phyloP scores from a whole-genome alignment of 2,888 invertebrate species.

The Alsophila aescularia region DNA sequence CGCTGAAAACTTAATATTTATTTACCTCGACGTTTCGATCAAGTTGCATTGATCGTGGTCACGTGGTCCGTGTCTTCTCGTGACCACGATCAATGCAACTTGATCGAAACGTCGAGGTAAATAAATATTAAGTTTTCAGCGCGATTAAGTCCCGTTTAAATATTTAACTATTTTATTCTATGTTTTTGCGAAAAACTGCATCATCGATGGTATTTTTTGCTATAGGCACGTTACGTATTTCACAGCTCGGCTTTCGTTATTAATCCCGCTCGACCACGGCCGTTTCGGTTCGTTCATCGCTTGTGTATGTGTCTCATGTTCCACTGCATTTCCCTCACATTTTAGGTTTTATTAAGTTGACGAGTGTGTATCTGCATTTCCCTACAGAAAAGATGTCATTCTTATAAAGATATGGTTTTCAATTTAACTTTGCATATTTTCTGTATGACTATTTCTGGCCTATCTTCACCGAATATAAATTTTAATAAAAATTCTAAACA shows the following conservation, averaged over 20 bases:
- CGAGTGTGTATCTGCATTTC: slow-evolving; percentile 19
- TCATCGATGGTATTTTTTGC: slow-evolving; percentile 23
- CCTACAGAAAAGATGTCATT: not conserved
- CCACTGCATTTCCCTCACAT: slow-evolving; percentile 35
- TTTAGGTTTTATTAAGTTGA: slow-evolving; percentile 13
- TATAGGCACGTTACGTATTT: slow-evolving; percentile 48
- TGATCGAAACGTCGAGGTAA: too few relatives aligned
- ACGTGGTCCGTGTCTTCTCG: too few relatives aligned
- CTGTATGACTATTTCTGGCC: not conserved
- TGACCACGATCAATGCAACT: too few relatives aligned
- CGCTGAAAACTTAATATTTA: too few relatives aligned
- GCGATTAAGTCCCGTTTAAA: too few relatives aligned
- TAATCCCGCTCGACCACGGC: slow-evolving; percentile 35
- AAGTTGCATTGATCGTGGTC: too few relatives aligned
- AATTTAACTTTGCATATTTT: not conserved
- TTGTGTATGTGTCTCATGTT: slow-evolving; percentile 32
- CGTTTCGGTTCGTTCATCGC: slow-evolving; percentile 44
- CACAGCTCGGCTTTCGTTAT: slow-evolving; percentile 48
- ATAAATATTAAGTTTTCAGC: too few relatives aligned
- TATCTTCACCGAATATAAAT: not conserved
- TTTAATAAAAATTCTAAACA: slow-evolving; percentile 1
- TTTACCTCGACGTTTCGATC: too few relatives aligned
- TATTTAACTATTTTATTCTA: too few relatives aligned
- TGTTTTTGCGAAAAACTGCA: slow-evolving; percentile 34
- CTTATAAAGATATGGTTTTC: not conserved